phyloP scores from a whole-genome alignment of 37 sponge, comb jelly and placozoan genomes.

The Bolinopsis microptera region DNA sequence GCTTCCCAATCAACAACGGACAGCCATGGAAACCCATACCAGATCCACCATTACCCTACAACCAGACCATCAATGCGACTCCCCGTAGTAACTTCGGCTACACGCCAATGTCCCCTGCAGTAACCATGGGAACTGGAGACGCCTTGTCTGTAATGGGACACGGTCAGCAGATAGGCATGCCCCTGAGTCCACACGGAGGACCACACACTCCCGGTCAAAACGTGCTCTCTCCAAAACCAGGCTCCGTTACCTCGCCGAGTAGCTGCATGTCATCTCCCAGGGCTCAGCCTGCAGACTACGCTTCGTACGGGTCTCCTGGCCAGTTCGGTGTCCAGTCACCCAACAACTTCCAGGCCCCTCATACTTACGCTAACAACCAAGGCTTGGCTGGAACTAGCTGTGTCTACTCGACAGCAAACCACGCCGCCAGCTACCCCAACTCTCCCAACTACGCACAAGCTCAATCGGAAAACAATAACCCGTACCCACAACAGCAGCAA shows the following conservation, averaged over 20 bases:
- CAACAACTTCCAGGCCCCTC: constrained; percentile 12
- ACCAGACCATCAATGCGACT: constrained; percentile 53
- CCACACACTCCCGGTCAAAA: constrained; percentile 53
- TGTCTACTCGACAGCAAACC: constrained; percentile 47
- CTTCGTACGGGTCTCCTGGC: constrained; percentile 9
- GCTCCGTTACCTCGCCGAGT: neutral
- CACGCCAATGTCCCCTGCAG: constrained; percentile 31
- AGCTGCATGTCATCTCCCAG: constrained; percentile 62
- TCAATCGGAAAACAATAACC: neutral
- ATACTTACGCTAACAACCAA: constrained; percentile 5
- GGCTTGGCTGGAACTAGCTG: neutral
- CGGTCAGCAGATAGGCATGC: constrained; percentile 41
- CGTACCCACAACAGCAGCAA: neutral
- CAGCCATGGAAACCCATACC: constrained; percentile 63
- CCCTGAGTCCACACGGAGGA: constrained; percentile 57
- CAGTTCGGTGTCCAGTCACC: neutral
- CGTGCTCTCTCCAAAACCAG: constrained; percentile 18
- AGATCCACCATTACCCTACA: constrained; percentile 55
- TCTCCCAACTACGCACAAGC: constrained; percentile 53
- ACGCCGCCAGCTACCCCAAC: constrained; percentile 60
- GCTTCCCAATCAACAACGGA: constrained; percentile 50
- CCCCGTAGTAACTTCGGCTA: constrained; percentile 36
- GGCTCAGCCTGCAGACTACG: constrained; percentile 20
- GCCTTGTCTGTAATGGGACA: constrained; percentile 13
- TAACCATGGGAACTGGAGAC: neutral